Evolutionary conservation across 2,113 vertebrate genomes (phyloP).

Genomic region (Macroglossus sobrinus): DNA sequence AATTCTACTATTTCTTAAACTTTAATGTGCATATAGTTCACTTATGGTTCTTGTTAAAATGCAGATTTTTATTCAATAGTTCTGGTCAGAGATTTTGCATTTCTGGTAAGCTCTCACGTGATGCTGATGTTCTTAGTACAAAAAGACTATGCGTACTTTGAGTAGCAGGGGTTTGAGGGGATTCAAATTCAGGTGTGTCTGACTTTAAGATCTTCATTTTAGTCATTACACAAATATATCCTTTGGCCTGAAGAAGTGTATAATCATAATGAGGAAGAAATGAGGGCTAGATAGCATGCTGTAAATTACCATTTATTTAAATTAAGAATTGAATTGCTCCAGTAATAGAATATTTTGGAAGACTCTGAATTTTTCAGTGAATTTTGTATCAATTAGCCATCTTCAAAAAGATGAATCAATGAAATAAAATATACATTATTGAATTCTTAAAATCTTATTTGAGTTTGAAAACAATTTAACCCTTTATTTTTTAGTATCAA

Average conservation of each 20-base stretch:
- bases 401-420: neutral
- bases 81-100: neutral
- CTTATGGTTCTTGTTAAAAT: neutral
- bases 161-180: neutral
- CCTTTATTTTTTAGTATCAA: neutral
- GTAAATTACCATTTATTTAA: neutral
- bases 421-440: neutral
- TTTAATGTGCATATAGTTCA: neutral
- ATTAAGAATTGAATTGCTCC: neutral
- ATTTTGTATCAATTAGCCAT: neutral
- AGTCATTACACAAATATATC: no score
- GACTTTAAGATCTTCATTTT: neutral
- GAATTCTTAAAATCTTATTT: neutral
- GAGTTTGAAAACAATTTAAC: neutral
- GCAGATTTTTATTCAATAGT: neutral
- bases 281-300: neutral
- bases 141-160: neutral
- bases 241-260: neutral
- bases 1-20: neutral
- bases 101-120: neutral
- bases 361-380: neutral
- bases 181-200: neutral
- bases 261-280: neutral
- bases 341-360: neutral
- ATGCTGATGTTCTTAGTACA: neutral